Base-by-base conservation (phyloP, 2,797 vertebrate species). In the Melanotaenia pygmaea region DNA sequence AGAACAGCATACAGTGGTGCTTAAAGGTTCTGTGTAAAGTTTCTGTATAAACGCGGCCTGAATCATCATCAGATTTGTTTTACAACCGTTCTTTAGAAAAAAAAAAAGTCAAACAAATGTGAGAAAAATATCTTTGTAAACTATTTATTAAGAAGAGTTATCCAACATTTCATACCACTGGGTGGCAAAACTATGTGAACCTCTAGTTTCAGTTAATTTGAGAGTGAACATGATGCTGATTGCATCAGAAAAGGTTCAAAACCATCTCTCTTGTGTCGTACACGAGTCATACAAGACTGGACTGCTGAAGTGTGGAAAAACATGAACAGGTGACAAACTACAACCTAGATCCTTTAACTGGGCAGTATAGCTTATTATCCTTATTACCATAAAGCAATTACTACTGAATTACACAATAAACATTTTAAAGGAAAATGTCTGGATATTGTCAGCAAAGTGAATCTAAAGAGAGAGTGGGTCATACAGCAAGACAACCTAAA, bases 1-100 rank as follows among this genome's bases (percentile, higher is more conserved):
- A 64, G 22, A 77, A 71, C 18, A 64, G 76, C 63, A 72, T 45
- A 79, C 50, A 67, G 64, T 45, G 28, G 50, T 45, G 50, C 38
- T 32, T 20, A 45, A 62, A 4, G 35, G 59, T 61, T 61, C 37
- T 45, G 38, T 32, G 20, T 47, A 8, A 6, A 11, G 4, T 51
- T 60, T 67, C 26, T 66, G 7, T 32, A 53, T 59, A 53, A 53
- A 58, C 22, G 40, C 32, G 26, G 43, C 13, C n/a, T 54, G 32
- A 73, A 66, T 6, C n/a, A 32, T 53, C 4, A 16, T 28, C 18
- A 38, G 11, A 50, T 56, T 56, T 70, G 51, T 24, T 43, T 43
- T 43, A 13, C 12, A 38, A 38, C 4, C 3, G 37, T 38, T 38
- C 37, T 38, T 38, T 38, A 38, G 22, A 28, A 22, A 34, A 53